Evolutionary conservation across 2,888 invertebrate genomes (phyloP), one percentile per base, ranked within the genome.

Genomic region (Leptogaster cylindrica): DNA sequence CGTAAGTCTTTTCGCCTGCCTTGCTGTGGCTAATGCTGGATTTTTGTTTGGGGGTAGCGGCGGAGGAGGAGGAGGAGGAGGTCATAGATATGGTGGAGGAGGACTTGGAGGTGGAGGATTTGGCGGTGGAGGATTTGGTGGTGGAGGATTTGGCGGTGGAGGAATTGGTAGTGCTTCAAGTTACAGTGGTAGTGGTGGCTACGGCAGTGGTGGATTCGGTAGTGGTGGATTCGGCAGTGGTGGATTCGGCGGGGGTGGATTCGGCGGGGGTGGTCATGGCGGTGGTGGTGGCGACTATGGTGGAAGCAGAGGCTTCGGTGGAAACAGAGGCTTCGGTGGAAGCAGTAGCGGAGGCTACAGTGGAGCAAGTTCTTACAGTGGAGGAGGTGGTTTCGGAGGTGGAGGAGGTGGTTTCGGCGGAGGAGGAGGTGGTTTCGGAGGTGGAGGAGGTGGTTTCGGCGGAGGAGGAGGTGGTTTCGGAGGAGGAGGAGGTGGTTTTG

Each of bases 21-120:
- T 67, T 14, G 69, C 68, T n/a, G 55, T 64, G 12, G 70, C 68
- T 52, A 67, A 70, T 10, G 71, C 71, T 65, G 70, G 70, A 58
- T 52, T 67, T 14, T 46, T 71, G 7, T 65, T 67, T 33, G 63
- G 70, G 10, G 36, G 28, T 3, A 50, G 36, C 4, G 52, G 36
- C 8, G 46, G 31, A 10, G 20, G 28, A 4, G 51, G 63, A 10
- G 64, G 58, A 23, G 55, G 65, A 36, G 31, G 48, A 16, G 58
- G 58, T 33, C 39, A 61, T 20, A 33, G 46, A 20, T 46, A 68
- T 39, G 25, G 27, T 10, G 61, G 36, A 20, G 55, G 39, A 31
- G 48, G 44, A 10, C 36, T 7, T 14, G 23, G 27, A 31, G 63
- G 63, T 12, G 48, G 50, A 33, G 64, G 68, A 23, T 8, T 16